Conservation (phyloP, 2,797 vertebrate genomes). For the Coregonus sp. region DNA sequence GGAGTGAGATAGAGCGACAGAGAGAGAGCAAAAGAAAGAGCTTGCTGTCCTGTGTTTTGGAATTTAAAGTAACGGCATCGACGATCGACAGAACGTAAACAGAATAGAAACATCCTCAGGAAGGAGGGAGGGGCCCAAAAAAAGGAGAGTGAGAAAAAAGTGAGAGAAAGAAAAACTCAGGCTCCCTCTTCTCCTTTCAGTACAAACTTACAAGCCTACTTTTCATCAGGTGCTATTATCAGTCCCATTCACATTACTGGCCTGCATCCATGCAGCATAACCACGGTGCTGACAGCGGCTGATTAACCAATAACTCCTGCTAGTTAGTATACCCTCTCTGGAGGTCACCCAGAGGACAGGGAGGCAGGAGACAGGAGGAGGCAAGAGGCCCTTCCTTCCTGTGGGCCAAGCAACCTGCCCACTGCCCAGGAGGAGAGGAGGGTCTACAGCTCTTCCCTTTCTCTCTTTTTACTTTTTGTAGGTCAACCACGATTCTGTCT, state of each 20-base stretch:
- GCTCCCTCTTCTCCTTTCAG: slow-evolving; percentile 38
- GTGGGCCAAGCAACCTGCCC: slow-evolving; percentile 69
- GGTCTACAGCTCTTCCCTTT: slow-evolving; percentile 51
- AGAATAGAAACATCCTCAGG: not conserved
- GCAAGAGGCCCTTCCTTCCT: slow-evolving; percentile 78
- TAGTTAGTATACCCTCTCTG: slow-evolving; percentile 72
- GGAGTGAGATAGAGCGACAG: not conserved
- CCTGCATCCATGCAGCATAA: slow-evolving; percentile 88
- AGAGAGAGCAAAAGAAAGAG: not conserved
- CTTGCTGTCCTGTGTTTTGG: not conserved
- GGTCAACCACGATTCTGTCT: not conserved
- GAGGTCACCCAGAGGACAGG: slow-evolving; percentile 89
- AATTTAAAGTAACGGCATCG: not conserved
- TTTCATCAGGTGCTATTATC: slow-evolving; percentile 86
- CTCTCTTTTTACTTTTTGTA: not conserved
- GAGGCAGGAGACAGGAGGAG: slow-evolving; percentile 73
- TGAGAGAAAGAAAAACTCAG: slow-evolving; percentile 5
- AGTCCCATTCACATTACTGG: slow-evolving; percentile 88
- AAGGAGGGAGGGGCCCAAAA: not conserved
- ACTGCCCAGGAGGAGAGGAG: slow-evolving; percentile 53
- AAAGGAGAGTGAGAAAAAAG: slow-evolving; percentile 16
- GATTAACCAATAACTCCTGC: slow-evolving; percentile 91
- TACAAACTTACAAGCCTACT: slow-evolving; percentile 21
- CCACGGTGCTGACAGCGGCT: slow-evolving; percentile 91
- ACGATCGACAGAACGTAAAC: slow-evolving; percentile 16